These are phyloP conservation scores for Megaustenia siamemsis DNA, from an alignment of 2,888 invertebrate species.

Conservation along the genomic window DNA sequence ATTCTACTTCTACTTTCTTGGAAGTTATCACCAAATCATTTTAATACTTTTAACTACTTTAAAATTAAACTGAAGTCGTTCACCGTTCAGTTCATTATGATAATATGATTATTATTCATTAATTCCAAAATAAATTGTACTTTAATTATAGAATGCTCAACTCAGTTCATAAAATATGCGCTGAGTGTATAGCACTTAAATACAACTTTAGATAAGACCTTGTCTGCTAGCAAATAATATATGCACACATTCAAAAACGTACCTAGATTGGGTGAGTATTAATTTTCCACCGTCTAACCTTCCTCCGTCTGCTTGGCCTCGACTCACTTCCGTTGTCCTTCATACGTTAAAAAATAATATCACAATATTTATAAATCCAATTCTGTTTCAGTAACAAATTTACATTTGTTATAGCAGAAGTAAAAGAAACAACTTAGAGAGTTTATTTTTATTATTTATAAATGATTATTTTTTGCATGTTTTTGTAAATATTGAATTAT, in stretches of 20 bases:
- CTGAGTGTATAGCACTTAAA: not conserved
- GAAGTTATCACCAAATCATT: too few species aligned
- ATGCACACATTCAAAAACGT: not conserved
- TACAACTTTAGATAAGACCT: too few species aligned
- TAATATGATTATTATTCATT: too few species aligned
- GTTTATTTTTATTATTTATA: not conserved
- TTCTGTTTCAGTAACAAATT: not conserved
- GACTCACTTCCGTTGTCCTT: conserved; percentile 41
- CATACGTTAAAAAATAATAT: not conserved
- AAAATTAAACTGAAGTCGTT: too few species aligned
- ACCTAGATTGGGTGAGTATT: not conserved
- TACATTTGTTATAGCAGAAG: not conserved
- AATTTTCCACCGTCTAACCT: not conserved
- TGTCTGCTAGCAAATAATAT: not conserved
- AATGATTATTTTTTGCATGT: not conserved
- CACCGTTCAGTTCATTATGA: too few species aligned
- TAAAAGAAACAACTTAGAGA: not conserved
- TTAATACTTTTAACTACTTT: too few species aligned
- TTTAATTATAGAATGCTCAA: not conserved
- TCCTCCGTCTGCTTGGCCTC: not conserved
- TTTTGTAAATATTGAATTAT: not conserved
- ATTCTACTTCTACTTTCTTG: too few species aligned
- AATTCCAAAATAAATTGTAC: not conserved
- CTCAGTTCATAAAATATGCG: not conserved
- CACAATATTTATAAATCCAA: not conserved